A percentile compares a stretch with the other conserved stretches of the same genome.
Evolutionary conservation across 2,888 invertebrate genomes (phyloP).

Genomic region (Prosopocoilus inquinatus): DNA sequence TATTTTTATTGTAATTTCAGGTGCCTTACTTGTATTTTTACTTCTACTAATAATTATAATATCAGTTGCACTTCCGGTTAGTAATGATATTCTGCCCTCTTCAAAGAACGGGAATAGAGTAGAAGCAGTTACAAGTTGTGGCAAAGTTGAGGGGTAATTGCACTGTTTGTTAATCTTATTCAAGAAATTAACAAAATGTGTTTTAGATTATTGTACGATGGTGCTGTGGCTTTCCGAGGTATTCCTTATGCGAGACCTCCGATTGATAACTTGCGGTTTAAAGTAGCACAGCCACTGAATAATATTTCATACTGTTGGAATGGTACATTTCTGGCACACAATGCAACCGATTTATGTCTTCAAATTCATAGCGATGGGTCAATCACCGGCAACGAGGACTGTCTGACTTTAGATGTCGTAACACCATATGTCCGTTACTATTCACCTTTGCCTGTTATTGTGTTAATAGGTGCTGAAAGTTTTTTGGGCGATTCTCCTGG

Average conservation of each 20-base stretch:
- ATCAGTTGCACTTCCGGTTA: conserved; percentile 60
- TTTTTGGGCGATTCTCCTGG: conserved; percentile 77
- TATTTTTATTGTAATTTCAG: conserved; percentile 39
- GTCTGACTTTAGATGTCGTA: conserved; percentile 77
- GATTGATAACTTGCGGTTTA: conserved; percentile 66
- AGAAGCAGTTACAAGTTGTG: conserved; percentile 73
- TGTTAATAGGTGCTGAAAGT: conserved; percentile 77
- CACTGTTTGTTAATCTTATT: neutral
- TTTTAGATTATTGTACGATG: conserved; percentile 68
- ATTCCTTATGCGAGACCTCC: conserved; percentile 81
- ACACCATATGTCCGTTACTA: conserved; percentile 80
- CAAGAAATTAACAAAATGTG: conserved; percentile 13
- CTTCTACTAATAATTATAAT: conserved; percentile 64
- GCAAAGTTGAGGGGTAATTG: conserved; percentile 72
- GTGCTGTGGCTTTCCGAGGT: conserved; percentile 76
- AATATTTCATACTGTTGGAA: conserved; percentile 77
- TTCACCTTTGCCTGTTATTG: conserved; percentile 77
- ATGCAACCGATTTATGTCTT: conserved; percentile 65
- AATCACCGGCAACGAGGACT: conserved; percentile 72
- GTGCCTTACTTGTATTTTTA: conserved; percentile 60
- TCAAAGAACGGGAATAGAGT: conserved; percentile 60
- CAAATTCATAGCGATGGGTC: conserved; percentile 69
- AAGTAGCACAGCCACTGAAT: conserved; percentile 65
- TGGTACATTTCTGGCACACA: conserved; percentile 67
- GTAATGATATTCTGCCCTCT: conserved; percentile 22